Base-by-base conservation (phyloP, 2,113 vertebrate species). In the Nycticorax nycticorax region DNA sequence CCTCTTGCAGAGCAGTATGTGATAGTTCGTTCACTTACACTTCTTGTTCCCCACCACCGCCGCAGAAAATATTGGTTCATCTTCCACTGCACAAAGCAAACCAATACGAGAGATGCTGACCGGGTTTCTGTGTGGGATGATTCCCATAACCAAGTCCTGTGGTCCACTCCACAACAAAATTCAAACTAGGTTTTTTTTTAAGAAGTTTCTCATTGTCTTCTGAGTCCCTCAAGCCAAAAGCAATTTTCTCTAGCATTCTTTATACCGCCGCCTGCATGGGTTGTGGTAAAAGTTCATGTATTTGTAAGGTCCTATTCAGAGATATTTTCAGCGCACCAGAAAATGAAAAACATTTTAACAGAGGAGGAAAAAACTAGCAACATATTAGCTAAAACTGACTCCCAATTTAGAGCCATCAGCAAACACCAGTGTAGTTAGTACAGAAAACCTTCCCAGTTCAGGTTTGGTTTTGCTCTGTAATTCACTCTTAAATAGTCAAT, bases 281-380 rank as follows among this genome's bases (percentile, higher is more conserved):
- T 85, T 97, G 95, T 76, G 91, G 87, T 95, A 82, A 57, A 85
- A 94, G 48, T 82, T 93, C 71, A 88, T 87, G 35, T 85, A 94
- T 88, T 95, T 91, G 37, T 73, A 91, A 82, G 45, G 71, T 73
- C 55, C 55, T 85, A 96, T 93, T 97, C 89, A 93, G 62, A 84
- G 88, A 91, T 91, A 96, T 96, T 92, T 97, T 95, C 94, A 94
- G 91, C 26, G 8, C 80, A 86, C 18, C 33, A 93, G 87, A 82
- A 96, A 96, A 97, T 88, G 45, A 94, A 96, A 95, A 96, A 77
- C 60, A 87, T 41, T 96, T 82, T 39, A 88, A 85, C 18, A 88
- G 63, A 95, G 62, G 14, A 85, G 53, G 62, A 63, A 94, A 96
- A 93, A 95, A 89, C 45, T 85, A 91, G 76, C 66, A 92, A 83